These are phyloP conservation scores for Parapsyche elsis DNA, from an alignment of 1,140 invertebrate genomes.

Conservation along the genomic window DNA sequence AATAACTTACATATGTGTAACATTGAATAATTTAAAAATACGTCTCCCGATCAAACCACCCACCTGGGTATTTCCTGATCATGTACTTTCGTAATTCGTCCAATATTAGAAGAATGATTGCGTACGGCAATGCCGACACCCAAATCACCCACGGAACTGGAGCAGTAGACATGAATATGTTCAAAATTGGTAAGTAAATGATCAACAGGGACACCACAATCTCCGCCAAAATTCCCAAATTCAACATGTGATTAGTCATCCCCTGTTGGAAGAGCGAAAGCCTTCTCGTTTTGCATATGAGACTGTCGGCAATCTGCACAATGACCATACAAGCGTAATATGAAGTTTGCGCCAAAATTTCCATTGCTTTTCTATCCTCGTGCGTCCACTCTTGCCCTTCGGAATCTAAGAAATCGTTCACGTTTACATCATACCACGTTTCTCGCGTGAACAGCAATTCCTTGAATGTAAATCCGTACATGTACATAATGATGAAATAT, in stretches of 20 bases:
- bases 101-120: conserved; percentile 78
- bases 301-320: conserved; percentile 83
- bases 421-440: conserved; percentile 73
- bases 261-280: conserved; percentile 82
- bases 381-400: conserved; percentile 83
- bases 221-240: conserved; percentile 78
- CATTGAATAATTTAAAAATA: conserved; percentile 73
- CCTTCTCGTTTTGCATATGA: conserved; percentile 84
- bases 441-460: conserved; percentile 73
- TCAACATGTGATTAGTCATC: conserved; percentile 80
- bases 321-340: conserved; percentile 85
- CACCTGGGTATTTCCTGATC: conserved; percentile 77
- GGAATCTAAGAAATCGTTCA: conserved; percentile 80
- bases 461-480: conserved; percentile 82
- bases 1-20: neutral
- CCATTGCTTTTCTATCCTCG: conserved; percentile 75
- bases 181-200: conserved; percentile 77
- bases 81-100: conserved; percentile 80
- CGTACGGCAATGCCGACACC: conserved; percentile 80
- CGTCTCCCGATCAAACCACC: conserved; percentile 84
- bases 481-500: conserved; percentile 88
- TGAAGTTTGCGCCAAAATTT: conserved; percentile 82
- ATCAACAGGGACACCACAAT: conserved; percentile 72
- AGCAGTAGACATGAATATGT: conserved; percentile 70
- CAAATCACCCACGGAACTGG: conserved; percentile 74